These are phyloP conservation scores for Felis chaus DNA, from an alignment of 2,113 vertebrate species.

Conservation along the genomic window DNA sequence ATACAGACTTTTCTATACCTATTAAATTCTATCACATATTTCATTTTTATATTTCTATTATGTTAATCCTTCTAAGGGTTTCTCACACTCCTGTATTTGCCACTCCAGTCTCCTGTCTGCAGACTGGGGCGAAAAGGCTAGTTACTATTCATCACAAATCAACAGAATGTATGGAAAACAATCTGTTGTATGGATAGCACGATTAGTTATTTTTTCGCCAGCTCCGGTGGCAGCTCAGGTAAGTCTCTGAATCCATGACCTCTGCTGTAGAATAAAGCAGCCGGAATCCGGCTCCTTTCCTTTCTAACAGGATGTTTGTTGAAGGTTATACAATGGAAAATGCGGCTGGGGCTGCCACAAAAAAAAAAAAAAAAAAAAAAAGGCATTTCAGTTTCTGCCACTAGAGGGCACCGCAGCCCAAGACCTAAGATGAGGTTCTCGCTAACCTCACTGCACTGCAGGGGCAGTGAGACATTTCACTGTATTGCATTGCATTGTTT, in stretches of 20 bases:
- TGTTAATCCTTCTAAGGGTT: background rate
- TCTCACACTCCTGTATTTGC: background rate
- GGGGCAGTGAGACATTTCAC: background rate
- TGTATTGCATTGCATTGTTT: background rate
- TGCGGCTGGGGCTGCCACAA: accelerated
- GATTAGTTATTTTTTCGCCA: background rate
- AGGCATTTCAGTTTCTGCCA: background rate
- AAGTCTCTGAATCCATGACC: background rate
- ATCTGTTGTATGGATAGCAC: background rate
- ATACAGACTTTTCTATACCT: background rate
- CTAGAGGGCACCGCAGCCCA: slow-evolving; percentile 31
- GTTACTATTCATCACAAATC: background rate
- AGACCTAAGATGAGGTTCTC: background rate
- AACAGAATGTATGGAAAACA: background rate
- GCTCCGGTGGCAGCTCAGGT: background rate
- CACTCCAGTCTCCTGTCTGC: background rate
- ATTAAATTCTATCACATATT: background rate
- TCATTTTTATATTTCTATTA: background rate
- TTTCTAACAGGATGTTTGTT: background rate
- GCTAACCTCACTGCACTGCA: background rate
- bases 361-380: too few relatives aligned
- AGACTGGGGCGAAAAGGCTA: background rate
- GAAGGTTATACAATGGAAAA: background rate
- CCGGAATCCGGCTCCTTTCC: background rate
- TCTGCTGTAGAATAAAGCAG: too few relatives aligned